Evolutionary conservation across 2,888 invertebrate species (phyloP).

Genomic region (Latrodectus hesperus): DNA sequence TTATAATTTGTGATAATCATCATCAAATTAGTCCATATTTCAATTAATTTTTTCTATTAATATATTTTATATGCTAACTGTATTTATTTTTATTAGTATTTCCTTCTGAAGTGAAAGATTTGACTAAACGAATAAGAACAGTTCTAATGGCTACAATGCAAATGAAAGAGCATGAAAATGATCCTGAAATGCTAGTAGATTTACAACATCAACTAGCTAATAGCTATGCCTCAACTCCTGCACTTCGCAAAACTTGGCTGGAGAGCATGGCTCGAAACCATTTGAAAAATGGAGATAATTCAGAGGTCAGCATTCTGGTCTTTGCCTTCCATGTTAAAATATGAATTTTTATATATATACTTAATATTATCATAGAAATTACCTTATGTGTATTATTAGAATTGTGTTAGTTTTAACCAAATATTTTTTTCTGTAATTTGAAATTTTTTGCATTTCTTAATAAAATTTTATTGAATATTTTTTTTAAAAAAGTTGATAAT

Average conservation of each 20-base stretch:
- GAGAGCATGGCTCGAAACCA: slow-evolving; percentile 92
- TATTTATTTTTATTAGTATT: slow-evolving; percentile 79
- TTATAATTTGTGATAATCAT: neutral
- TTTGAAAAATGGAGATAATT: slow-evolving; percentile 86
- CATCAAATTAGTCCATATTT: neutral
- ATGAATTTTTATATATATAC: too few species aligned
- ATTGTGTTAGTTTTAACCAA: too few species aligned
- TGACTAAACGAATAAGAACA: slow-evolving; percentile 90
- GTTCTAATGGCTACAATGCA: slow-evolving; percentile 96
- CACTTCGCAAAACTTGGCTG: slow-evolving; percentile 95
- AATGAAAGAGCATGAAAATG: slow-evolving; percentile 90
- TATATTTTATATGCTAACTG: neutral
- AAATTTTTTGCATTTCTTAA: too few species aligned
- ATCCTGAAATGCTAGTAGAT: slow-evolving; percentile 93
- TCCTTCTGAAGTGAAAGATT: slow-evolving; percentile 91
- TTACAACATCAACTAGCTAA: slow-evolving; percentile 93
- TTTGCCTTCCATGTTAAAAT: too few species aligned
- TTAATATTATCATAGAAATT: too few species aligned
- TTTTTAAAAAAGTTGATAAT: too few species aligned
- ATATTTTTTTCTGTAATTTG: too few species aligned
- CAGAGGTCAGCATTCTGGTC: slow-evolving; percentile 81
- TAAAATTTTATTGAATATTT: too few species aligned
- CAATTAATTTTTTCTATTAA: neutral
- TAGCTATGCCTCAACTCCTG: slow-evolving; percentile 94
- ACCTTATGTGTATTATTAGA: too few species aligned